Base-by-base conservation (phyloP, 1,140 invertebrate species). In the Drosophila tropicalis region DNA sequence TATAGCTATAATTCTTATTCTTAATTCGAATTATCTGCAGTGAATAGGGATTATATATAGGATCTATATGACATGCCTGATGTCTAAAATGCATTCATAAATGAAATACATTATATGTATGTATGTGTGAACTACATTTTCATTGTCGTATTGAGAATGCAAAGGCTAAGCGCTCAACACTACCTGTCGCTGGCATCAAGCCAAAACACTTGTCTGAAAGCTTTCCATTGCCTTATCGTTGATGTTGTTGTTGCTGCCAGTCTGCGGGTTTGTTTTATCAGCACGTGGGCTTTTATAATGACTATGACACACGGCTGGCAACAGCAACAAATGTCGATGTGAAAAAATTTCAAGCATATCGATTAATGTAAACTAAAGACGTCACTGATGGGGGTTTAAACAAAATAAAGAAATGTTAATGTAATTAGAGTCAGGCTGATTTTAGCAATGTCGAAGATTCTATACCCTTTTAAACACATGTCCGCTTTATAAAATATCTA, bases 231-330 rank as follows among this genome's bases (percentile, higher is more conserved):
- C 4, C 51, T 40, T 61, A 56, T 58, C 0, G 5, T 64, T 39
- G 41, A 22, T 67, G 44, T 71, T 66, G 56, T 71, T 66, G 44
- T 71, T 66, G 56, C 66, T 66, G 47, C 12, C 25, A 34, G 25
- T 17, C 41, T 32, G 61, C 9, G 22, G 61, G 29, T 1, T 29
- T 29, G 29, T 39, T 62, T 57, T 62, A 47, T 60, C 25, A 58
- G 47, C 62, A 65, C 69, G 66, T 75, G 58, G 60, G 56, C 44
- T 41, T 64, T 39, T n/a, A 13, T 39, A 41, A 34, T 73, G 62
- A 73, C 32, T 56, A 3, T 15, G 44, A 12, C 36, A 36, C 32
- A 47, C 44, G 72, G 74, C 67, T 78, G 39, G 76, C 76, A 75
- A 75, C 76, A 71, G 69, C 65, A 67, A 67, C 76, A 72, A 79